Conservation (phyloP, 2,888 invertebrate genomes). For the Carpatolechia fugitivella region DNA sequence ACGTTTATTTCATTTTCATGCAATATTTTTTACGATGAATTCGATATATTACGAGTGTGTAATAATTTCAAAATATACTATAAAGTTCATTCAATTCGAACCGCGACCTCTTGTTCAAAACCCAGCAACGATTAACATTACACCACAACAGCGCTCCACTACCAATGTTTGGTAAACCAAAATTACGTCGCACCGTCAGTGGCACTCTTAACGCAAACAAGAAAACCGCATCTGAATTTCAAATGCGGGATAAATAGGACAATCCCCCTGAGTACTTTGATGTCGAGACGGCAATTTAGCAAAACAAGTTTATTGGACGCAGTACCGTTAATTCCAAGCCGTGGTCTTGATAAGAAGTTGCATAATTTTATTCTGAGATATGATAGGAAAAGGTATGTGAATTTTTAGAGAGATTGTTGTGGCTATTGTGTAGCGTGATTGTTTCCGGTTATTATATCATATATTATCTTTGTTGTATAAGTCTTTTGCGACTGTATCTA, state of each 20-base stretch:
- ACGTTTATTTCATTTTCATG: no score
- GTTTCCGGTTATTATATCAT: no score
- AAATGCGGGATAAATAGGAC: conserved; percentile 35
- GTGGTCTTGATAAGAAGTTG: conserved; percentile 20
- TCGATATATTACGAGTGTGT: no score
- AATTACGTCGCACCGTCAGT: conserved; percentile 26
- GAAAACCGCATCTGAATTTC: conserved; percentile 54
- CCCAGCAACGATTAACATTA: not conserved
- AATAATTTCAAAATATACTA: no score
- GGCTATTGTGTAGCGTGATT: not conserved
- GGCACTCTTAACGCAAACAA: conserved; percentile 38
- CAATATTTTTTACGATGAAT: no score
- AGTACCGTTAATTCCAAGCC: conserved; percentile 17
- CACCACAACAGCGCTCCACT: not conserved
- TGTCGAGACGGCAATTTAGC: conserved; percentile 30
- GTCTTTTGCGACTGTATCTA: no score
- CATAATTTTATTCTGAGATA: not conserved
- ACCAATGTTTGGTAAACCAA: not conserved
- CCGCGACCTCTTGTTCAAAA: no score
- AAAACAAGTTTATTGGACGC: conserved; percentile 30
- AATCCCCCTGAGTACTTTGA: conserved; percentile 29
- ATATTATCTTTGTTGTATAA: no score
- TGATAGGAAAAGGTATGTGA: no score
- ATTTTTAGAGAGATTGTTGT: no score
- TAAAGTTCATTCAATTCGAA: no score